phyloP scores from a whole-genome alignment of 1,140 invertebrate species.

The Caerostris darwini region DNA sequence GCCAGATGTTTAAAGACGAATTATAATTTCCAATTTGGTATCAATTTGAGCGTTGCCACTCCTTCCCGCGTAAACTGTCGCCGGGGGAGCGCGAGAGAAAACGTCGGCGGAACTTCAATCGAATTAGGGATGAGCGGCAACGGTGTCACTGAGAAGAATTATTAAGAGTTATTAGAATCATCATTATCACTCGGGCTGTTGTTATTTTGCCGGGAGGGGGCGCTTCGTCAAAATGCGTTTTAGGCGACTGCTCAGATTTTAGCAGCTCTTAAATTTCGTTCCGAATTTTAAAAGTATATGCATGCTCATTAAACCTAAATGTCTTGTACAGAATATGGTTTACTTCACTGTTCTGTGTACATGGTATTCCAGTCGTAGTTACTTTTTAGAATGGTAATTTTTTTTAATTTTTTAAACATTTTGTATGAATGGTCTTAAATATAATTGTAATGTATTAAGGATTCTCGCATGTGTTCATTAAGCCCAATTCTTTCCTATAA shows the following conservation, averaged over 20 bases:
- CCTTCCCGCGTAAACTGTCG: slow-evolving; percentile 63
- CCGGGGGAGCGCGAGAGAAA: slow-evolving; percentile 39
- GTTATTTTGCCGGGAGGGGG: slow-evolving; percentile 27
- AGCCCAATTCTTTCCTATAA: too few species aligned
- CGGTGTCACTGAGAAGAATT: slow-evolving; percentile 53
- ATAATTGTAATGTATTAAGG: too few species aligned
- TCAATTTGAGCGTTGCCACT: slow-evolving; percentile 72
- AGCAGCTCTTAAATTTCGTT: neutral
- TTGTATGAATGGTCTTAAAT: too few species aligned
- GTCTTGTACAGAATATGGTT: too few species aligned
- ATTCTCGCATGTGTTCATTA: too few species aligned
- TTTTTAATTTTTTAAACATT: too few species aligned
- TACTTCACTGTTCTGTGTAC: too few species aligned
- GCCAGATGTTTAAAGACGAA: slow-evolving; percentile 75
- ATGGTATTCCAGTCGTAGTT: too few species aligned
- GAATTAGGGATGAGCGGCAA: slow-evolving; percentile 59
- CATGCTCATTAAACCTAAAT: too few species aligned
- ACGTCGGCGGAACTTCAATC: slow-evolving; percentile 53
- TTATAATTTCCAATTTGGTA: slow-evolving; percentile 77
- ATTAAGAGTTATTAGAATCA: slow-evolving; percentile 39
- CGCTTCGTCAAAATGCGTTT: slow-evolving; percentile 38
- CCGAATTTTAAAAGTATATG: neutral
- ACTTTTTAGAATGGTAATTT: too few species aligned
- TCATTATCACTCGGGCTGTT: slow-evolving; percentile 17
- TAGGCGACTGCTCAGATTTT: neutral